Evolutionary conservation across 2,113 vertebrate species (phyloP), one percentile per base, ranked within the genome.

Genomic region (Chrysemys picta): DNA sequence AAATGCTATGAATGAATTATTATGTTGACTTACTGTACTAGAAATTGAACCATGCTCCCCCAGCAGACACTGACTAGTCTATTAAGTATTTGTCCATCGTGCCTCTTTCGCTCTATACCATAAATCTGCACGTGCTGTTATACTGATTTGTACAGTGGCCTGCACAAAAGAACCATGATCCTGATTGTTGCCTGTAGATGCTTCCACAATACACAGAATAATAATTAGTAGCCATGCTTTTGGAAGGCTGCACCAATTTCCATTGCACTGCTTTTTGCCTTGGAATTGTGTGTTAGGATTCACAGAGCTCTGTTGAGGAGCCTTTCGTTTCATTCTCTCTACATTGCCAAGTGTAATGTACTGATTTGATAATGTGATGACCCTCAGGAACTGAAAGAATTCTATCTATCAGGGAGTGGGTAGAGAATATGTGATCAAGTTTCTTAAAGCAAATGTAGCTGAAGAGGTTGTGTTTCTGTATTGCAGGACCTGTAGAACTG

Each of bases 41-140:
- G 52, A 80, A 80, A 12, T 0, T 19, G 83, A 47, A 9, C 81
- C 35, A 29, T 2, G 0, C 1, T 88, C 27, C 21, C 42, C 53
- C 72, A 72, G 29, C 78, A 14, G 56, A 10, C 78, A 50, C 80
- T 69, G 1, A 38, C 3, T 87, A 24, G 2, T 69, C 17, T 89
- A 35, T 35, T 24, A 38, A 0, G 0, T 38, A 16, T 49, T 85
- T 22, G 0, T 47, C 57, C 16, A 9, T 47, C 5, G 5, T 47
- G 5, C 45, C 2, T 6, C 24, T 80, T 75, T 75, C 79, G 12
- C 22, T 82, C n/a, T 38, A 7, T 35, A 2, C 2, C 8, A 5
- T 0, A 14, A 9, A 75, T 76, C 19, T 72, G n/a, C n/a, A 38
- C 10, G 10, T 72, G 10, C 19, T 38, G 22, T 38, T 21, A 38